phyloP scores from a whole-genome alignment of 2,113 vertebrate genomes.

The Pseudopodoces humilis region DNA sequence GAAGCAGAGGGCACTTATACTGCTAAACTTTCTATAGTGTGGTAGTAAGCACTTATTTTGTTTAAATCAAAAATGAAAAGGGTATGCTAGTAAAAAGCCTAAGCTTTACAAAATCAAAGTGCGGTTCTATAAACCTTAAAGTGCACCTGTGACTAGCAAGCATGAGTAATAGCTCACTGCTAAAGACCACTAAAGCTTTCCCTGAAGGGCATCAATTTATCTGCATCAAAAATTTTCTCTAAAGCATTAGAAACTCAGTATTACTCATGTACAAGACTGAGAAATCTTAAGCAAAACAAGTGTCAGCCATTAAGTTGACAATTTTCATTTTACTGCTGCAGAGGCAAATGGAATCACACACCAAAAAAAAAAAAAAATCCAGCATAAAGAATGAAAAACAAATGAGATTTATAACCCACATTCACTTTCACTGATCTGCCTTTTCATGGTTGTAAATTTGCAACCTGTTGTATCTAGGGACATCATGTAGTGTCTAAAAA shows the following conservation, averaged over 20 bases:
- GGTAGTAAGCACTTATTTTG: slow-evolving; percentile 44
- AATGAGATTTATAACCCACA: not conserved
- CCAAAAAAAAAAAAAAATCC: not conserved
- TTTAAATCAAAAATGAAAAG: slow-evolving; percentile 45
- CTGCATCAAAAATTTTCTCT: not conserved
- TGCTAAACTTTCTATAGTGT: not conserved
- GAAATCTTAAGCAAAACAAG: not conserved
- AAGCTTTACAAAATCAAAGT: not conserved
- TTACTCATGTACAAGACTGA: not conserved
- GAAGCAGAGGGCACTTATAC: not conserved
- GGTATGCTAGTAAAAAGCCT: not conserved
- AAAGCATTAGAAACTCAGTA: not conserved
- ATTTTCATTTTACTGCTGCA: not conserved
- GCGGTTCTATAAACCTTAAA: not conserved
- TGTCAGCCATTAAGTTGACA: not conserved
- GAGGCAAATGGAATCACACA: not conserved
- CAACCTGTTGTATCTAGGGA: not conserved
- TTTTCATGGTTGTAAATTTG: not conserved
- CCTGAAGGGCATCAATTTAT: not conserved
- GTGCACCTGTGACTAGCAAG: not conserved
- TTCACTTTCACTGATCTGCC: not conserved
- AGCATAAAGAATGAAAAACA: not conserved
- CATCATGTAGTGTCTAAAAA: not conserved
- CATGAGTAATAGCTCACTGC: not conserved
- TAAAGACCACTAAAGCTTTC: not conserved